Evolutionary conservation across 2,888 invertebrate genomes (phyloP).

Genomic region (Andrena dorsata): DNA sequence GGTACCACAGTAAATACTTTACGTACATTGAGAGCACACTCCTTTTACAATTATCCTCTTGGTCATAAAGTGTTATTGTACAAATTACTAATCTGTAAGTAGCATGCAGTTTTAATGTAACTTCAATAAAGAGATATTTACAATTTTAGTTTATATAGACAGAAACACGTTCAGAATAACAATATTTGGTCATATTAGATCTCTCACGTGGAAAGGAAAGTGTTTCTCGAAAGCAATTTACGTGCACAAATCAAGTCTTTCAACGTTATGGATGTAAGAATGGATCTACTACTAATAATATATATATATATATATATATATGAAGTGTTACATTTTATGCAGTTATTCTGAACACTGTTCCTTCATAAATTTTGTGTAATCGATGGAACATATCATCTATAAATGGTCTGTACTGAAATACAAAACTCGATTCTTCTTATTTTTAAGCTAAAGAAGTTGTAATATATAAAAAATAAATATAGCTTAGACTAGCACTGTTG

Average conservation of each 20-base stretch:
- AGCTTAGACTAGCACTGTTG: constrained; percentile 84
- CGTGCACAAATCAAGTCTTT: constrained; percentile 6
- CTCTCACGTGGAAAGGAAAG: background rate
- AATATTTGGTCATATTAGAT: constrained; percentile 27
- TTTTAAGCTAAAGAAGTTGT: constrained; percentile 75
- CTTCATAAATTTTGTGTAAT: constrained; percentile 53
- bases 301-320: constrained; percentile 5
- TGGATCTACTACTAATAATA: constrained; percentile 17
- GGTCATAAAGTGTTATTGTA: constrained; percentile 70
- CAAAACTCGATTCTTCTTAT: constrained; percentile 65
- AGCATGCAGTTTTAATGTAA: constrained; percentile 65
- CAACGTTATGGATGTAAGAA: constrained; percentile 10
- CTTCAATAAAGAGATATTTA: constrained; percentile 60
- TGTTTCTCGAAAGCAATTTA: constrained; percentile 13
- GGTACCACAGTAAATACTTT: constrained; percentile 55
- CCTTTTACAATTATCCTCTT: constrained; percentile 66
- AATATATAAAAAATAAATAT: constrained; percentile 83
- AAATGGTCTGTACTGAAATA: constrained; percentile 65
- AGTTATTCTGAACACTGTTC: constrained; percentile 63
- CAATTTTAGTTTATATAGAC: constrained; percentile 49
- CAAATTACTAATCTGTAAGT: constrained; percentile 69
- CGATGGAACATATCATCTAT: constrained; percentile 56
- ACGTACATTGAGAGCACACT: constrained; percentile 57
- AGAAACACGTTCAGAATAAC: constrained; percentile 62
- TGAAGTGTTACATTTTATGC: constrained; percentile 14